phyloP scores from a whole-genome alignment of 2,113 vertebrate species.

The Neogobius melanostomus region DNA sequence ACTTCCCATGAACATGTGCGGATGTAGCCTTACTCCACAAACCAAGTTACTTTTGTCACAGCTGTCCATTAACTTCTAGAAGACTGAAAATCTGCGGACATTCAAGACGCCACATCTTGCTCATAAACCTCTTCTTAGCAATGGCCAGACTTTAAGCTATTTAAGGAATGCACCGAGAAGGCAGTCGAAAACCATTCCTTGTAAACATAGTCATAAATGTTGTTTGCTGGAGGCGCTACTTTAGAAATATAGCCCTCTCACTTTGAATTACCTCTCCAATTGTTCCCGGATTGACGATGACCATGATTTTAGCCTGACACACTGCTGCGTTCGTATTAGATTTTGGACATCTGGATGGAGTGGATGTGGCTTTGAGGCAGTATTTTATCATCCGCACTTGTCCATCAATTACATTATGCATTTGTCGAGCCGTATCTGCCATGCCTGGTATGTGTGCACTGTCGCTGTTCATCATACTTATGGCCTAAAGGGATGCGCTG shows the following conservation, averaged over 20 bases:
- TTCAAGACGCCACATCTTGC: background rate
- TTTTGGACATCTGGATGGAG: slow-evolving; percentile 34
- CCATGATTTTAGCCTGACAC: slow-evolving; percentile 18
- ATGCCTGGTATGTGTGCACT: slow-evolving; percentile 54
- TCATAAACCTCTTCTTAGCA: background rate
- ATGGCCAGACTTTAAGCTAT: background rate
- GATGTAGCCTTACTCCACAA: background rate
- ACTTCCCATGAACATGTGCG: background rate
- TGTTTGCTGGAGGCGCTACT: slow-evolving; percentile 2
- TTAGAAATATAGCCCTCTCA: slow-evolving; percentile 4
- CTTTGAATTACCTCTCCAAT: slow-evolving; percentile 3
- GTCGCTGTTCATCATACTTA: slow-evolving; percentile 57
- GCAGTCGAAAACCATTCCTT: background rate
- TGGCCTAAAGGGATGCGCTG: slow-evolving; percentile 29
- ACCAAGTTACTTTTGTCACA: background rate
- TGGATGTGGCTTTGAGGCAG: slow-evolving; percentile 38
- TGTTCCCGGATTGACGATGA: slow-evolving; percentile 10
- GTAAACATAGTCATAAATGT: slow-evolving; percentile 14
- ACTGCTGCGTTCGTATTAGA: background rate
- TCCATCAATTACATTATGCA: slow-evolving; percentile 56
- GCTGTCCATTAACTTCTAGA: background rate
- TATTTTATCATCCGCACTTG: slow-evolving; percentile 53
- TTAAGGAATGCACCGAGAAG: background rate
- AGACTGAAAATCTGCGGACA: no score
- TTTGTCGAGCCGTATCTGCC: slow-evolving; percentile 48